Evolutionary conservation across 2,797 vertebrate genomes (phyloP).

Genomic region (Anguilla obscura): DNA sequence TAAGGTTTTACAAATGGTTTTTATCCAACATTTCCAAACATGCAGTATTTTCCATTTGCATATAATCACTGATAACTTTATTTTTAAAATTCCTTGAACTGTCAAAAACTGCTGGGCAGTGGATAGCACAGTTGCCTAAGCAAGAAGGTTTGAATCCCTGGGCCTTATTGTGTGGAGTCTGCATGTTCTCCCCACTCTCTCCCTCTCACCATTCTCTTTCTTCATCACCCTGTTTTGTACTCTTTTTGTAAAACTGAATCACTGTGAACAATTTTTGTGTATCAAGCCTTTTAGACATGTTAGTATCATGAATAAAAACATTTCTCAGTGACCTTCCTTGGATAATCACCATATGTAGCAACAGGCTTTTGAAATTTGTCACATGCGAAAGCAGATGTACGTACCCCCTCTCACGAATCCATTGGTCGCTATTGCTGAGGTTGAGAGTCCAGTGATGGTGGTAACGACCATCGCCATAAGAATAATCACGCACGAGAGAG

Average conservation of each 20-base stretch:
- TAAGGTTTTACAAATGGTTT: not conserved
- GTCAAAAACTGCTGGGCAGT: too few species aligned
- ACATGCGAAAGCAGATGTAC: not conserved
- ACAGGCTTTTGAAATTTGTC: not conserved
- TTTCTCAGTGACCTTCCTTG: too few species aligned
- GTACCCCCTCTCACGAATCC: constrained; percentile 99
- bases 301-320: too few species aligned
- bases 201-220: too few species aligned
- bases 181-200: too few species aligned
- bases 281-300: too few species aligned
- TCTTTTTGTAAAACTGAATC: too few species aligned
- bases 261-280: too few species aligned
- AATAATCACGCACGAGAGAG: constrained; percentile 85
- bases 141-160: too few species aligned
- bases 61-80: not conserved
- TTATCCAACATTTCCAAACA: not conserved
- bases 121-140: too few species aligned
- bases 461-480: constrained; percentile 93
- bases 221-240: too few species aligned
- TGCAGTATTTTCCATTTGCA: not conserved
- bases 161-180: too few species aligned
- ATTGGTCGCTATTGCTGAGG: constrained; percentile 96
- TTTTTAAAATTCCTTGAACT: not conserved
- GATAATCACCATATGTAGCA: not conserved
- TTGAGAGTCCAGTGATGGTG: constrained; percentile 95